Evolutionary conservation across 2,113 vertebrate genomes (phyloP).

Genomic region (Octodon degus): DNA sequence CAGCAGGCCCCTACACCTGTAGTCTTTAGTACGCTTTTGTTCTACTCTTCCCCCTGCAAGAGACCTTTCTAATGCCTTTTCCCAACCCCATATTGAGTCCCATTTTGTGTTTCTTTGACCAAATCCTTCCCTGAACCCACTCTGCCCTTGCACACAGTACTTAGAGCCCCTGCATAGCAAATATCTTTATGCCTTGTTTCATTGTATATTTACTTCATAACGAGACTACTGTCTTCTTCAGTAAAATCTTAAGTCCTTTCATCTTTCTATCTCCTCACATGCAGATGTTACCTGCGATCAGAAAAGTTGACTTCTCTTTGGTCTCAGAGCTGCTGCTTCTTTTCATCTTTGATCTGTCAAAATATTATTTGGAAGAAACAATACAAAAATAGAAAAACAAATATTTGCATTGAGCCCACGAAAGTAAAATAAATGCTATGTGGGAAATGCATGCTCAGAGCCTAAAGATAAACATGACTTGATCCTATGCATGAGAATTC

Average conservation of each 20-base stretch:
- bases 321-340: slow-evolving; percentile 15
- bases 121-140: neutral
- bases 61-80: neutral
- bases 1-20: too few species aligned
- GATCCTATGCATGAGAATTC: neutral
- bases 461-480: neutral
- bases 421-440: slow-evolving; percentile 24
- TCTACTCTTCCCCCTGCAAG: neutral
- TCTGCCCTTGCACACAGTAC: neutral
- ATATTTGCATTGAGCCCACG: neutral
- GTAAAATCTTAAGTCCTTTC: neutral
- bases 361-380: slow-evolving; percentile 31
- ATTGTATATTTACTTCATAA: slow-evolving; percentile 1
- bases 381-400: slow-evolving; percentile 7
- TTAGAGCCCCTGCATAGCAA: neutral
- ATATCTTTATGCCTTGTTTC: neutral
- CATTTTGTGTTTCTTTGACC: neutral
- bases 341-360: slow-evolving; percentile 30
- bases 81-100: neutral
- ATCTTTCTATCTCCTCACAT: neutral
- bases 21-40: neutral
- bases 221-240: neutral
- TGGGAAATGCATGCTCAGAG: neutral
- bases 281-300: neutral
- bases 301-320: neutral